phyloP scores from a whole-genome alignment of 2,888 invertebrate species.

The Heteropelma amictum region DNA sequence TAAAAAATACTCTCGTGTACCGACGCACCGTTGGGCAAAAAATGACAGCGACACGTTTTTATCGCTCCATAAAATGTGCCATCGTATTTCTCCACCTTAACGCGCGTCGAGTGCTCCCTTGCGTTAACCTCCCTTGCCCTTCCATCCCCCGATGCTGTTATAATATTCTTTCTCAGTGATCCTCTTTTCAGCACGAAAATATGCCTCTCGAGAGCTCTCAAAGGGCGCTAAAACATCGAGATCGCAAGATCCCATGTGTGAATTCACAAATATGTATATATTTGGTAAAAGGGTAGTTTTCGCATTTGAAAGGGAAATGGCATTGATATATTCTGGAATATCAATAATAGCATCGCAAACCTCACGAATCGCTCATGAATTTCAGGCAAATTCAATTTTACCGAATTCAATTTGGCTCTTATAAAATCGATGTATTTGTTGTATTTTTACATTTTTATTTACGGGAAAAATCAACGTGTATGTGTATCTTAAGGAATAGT shows the following conservation, averaged over 20 bases:
- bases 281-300: slow-evolving; percentile 1
- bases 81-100: slow-evolving; percentile 9
- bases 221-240: not conserved
- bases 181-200: not conserved
- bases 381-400: not conserved
- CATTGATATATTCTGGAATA: not conserved
- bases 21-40: slow-evolving; percentile 30
- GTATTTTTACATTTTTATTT: not conserved
- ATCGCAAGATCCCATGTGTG: not conserved
- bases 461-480: too few species aligned
- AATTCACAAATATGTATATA: slow-evolving; percentile 37
- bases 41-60: slow-evolving; percentile 31
- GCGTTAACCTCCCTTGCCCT: not conserved
- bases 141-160: not conserved
- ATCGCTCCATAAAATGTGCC: slow-evolving; percentile 36
- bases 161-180: slow-evolving; percentile 23
- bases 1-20: slow-evolving; percentile 26
- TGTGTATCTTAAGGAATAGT: too few species aligned
- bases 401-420: not conserved
- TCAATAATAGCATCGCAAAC: slow-evolving; percentile 3
- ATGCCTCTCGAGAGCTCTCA: not conserved
- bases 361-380: not conserved
- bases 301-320: slow-evolving; percentile 6
- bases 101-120: not conserved
- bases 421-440: not conserved